These are phyloP conservation scores for Notothenia coriiceps DNA, from an alignment of 2,113 vertebrate genomes.

Conservation along the genomic window DNA sequence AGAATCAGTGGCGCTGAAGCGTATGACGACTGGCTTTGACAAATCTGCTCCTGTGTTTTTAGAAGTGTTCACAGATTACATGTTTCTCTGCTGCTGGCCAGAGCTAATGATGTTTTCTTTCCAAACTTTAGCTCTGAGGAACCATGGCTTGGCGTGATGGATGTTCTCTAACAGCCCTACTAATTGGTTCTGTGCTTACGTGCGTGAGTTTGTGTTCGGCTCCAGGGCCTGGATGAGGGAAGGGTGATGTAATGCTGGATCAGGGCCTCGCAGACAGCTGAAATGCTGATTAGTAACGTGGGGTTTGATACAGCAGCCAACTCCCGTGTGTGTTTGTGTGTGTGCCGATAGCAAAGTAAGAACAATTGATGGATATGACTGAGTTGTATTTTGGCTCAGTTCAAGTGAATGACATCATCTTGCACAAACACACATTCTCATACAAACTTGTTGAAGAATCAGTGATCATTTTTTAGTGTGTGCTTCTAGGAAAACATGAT, in stretches of 20 bases:
- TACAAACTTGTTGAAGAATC: constrained; percentile 41
- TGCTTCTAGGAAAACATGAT: constrained; percentile 48
- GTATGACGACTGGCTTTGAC: constrained; percentile 1
- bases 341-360: constrained; percentile 49
- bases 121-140: constrained; percentile 29
- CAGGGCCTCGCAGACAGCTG: constrained; percentile 40
- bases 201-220: constrained; percentile 27
- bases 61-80: constrained; percentile 26
- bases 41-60: constrained; percentile 30
- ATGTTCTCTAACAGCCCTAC: constrained; percentile 30
- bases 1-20: background rate
- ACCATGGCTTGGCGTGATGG: constrained; percentile 35
- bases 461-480: constrained; percentile 58
- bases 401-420: constrained; percentile 74
- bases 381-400: constrained; percentile 77
- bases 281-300: constrained; percentile 29
- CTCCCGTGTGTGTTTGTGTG: constrained; percentile 49
- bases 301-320: constrained; percentile 43
- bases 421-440: constrained; percentile 1
- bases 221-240: constrained; percentile 52
- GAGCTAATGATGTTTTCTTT: constrained; percentile 47
- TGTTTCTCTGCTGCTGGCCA: constrained; percentile 2
- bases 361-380: constrained; percentile 83
- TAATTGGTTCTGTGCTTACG: constrained; percentile 35
- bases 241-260: constrained; percentile 78